Evolutionary conservation across 1,140 invertebrate species (phyloP), one percentile per base, ranked within the genome.

Genomic region (Saccostrea echinata): DNA sequence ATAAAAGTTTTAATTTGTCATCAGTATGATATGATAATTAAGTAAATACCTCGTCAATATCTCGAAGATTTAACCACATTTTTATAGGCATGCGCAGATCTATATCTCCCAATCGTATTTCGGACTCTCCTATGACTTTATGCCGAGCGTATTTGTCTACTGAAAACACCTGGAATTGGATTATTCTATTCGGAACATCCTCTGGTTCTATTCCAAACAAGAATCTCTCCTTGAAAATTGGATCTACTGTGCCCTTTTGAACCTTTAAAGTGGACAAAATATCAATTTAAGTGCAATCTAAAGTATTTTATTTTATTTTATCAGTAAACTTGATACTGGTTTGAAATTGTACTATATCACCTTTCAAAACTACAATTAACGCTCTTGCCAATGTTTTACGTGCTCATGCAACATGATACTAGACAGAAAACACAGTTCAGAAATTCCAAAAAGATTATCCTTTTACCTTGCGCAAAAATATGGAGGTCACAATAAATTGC

Each of bases 181-280:
- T 86, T 94, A 94, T 91, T 68, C 91, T 92, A 55, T 95, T 94
- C 9, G 94, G 90, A 27, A 96, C 93, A 82, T 96, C 96, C 92
- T 95, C 94, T 33, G 95, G 94, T 30, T 97, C 96, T 55, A 97
- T 94, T 1, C 95, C 96, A 92, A 97, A 97, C 84, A 97, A 94
- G 93, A 97, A 97, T 68, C 97, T 96, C 92, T 97, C 97, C 91
- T 97, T 96, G 94, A 96, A 97, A 86, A 96, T 96, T 0, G 97
- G 97, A 88, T 96, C 96, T 84, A 96, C 96, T 24, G 96, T 96
- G 86, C 96, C 95, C 85, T 96, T 95, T 91, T 96, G 97, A 21
- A 96, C 94, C 96, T 96, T 91, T n/a, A 92, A 88, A 84, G 84
- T 12, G 61, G 64, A 87, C 27, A 80, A 43, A 61, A 61, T 8